Evolutionary conservation across 2,113 vertebrate genomes (phyloP).

Genomic region (Trogon melanurus): DNA sequence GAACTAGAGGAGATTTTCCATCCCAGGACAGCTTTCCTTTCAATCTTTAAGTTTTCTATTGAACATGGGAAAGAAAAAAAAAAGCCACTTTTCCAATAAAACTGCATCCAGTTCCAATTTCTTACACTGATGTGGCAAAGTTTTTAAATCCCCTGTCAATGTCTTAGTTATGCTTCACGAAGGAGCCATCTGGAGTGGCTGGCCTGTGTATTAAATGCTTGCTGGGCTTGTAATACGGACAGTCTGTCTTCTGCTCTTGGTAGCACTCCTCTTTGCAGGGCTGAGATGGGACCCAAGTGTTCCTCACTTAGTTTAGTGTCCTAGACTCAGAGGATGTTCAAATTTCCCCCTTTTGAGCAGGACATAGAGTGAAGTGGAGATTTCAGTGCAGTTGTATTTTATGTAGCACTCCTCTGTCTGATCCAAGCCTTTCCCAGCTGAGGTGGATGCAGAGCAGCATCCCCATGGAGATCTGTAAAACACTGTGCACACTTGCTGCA

Average conservation of each 20-base stretch:
- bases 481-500: rapidly evolving
- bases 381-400: neutral
- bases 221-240: neutral
- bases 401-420: neutral
- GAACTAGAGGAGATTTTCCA: constrained; percentile 32
- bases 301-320: neutral
- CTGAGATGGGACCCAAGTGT: neutral
- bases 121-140: constrained; percentile 8
- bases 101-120: constrained; percentile 46
- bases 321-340: neutral
- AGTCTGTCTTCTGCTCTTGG: neutral
- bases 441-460: neutral
- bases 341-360: neutral
- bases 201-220: neutral
- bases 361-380: neutral
- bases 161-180: constrained; percentile 48
- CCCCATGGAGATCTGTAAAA: neutral
- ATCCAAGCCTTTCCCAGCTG: neutral
- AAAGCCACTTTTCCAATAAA: constrained; percentile 35
- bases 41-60: constrained; percentile 41
- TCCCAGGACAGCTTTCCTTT: constrained; percentile 5
- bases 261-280: neutral
- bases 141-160: constrained; percentile 60
- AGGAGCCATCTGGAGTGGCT: constrained; percentile 45
- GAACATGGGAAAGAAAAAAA: neutral